Conservation (phyloP, 2,797 vertebrate species). For the Poecilia picta region DNA sequence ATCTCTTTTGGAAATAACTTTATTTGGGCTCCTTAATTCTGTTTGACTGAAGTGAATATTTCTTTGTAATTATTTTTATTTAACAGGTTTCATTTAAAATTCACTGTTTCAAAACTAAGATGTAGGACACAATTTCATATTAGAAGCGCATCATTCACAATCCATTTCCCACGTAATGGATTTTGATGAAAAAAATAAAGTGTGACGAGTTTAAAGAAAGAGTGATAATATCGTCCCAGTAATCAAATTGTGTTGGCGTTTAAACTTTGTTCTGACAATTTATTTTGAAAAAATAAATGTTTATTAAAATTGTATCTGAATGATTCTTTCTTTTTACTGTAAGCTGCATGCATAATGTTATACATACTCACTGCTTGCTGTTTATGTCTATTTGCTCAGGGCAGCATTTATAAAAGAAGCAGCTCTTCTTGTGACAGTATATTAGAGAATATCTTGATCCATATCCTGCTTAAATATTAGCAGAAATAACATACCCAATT, state of each 20-base stretch:
- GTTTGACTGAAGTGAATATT: constrained; percentile 8
- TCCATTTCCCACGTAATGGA: constrained; percentile 16
- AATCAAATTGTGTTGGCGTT: constrained; percentile 62
- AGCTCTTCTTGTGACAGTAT: neutral
- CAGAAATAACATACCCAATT: neutral
- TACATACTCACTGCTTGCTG: neutral
- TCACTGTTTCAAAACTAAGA: constrained; percentile 10
- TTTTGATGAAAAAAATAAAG: constrained; percentile 15
- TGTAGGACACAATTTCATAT: constrained; percentile 10
- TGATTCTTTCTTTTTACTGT: neutral
- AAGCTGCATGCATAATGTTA: neutral
- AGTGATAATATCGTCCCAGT: constrained; percentile 65
- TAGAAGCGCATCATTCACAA: constrained; percentile 2
- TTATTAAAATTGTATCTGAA: constrained; percentile 38
- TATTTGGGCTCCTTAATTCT: neutral
- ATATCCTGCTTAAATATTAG: neutral
- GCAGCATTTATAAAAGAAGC: neutral
- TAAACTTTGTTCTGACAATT: constrained; percentile 60
- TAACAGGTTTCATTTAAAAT: constrained; percentile 18
- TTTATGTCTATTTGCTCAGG: neutral
- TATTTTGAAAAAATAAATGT: constrained; percentile 77
- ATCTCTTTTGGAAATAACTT: neutral
- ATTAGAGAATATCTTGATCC: neutral
- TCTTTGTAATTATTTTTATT: constrained; percentile 6
- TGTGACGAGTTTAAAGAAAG: constrained; percentile 34